Evolutionary conservation across 2,113 vertebrate species (phyloP).

Genomic region (Elgaria multicarinata): DNA sequence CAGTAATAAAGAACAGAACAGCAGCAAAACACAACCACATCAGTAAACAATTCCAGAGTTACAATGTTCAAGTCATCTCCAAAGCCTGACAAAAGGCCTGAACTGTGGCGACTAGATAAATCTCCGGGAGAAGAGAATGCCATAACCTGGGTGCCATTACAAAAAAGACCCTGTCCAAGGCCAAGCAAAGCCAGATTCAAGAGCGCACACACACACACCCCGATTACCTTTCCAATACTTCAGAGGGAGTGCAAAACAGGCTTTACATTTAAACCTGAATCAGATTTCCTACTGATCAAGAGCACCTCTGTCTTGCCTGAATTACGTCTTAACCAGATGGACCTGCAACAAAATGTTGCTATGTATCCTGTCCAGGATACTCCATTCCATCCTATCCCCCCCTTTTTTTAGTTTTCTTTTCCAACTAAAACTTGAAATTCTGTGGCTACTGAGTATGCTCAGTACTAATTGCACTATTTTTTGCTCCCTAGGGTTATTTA

Average conservation of each 20-base stretch:
- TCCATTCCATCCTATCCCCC: neutral
- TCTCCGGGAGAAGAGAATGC: too few species aligned
- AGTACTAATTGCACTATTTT: neutral
- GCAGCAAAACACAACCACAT: neutral
- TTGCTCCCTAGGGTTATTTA: too few species aligned
- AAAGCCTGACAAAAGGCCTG: too few species aligned
- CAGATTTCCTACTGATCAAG: neutral
- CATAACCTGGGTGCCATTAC: too few species aligned
- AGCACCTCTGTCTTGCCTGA: neutral
- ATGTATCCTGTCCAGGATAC: neutral
- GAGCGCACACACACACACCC: too few species aligned
- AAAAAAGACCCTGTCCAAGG: too few species aligned
- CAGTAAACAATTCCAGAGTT: neutral
- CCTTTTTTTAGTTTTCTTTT: neutral
- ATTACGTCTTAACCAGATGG: neutral
- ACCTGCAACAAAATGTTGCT: neutral
- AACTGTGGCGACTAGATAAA: too few species aligned
- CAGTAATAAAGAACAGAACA: neutral
- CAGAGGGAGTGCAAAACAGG: neutral
- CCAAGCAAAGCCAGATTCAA: too few species aligned
- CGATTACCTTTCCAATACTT: neutral
- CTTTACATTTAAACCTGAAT: neutral
- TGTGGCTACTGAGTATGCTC: neutral
- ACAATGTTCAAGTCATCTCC: too few species aligned
- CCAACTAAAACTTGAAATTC: neutral